Percentiles rank a stretch among this genome's conserved stretches.
phyloP scores from a whole-genome alignment of 2,888 invertebrate species.

The Habrosyne pyritoides region DNA sequence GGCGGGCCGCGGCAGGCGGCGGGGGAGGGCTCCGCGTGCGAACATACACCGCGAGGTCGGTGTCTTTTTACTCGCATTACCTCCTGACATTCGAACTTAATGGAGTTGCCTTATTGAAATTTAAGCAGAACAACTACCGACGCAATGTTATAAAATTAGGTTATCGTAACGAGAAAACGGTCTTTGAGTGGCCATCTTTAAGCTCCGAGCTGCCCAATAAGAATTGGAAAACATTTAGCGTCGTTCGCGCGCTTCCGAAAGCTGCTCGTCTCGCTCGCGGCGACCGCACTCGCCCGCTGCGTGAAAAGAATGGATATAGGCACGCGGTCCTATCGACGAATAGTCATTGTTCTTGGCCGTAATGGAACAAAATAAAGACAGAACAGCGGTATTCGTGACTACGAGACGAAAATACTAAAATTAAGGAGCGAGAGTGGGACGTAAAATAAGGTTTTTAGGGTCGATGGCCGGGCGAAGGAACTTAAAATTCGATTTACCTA shows the following conservation, averaged over 20 bases:
- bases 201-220: constrained; percentile 76
- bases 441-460: constrained; percentile 74
- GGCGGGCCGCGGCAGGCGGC: constrained; percentile 23
- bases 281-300: constrained; percentile 19
- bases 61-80: constrained; percentile 75
- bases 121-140: constrained; percentile 72
- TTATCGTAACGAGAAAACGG: constrained; percentile 80
- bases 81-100: constrained; percentile 80
- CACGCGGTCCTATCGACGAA: constrained; percentile 65
- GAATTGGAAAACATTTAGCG: constrained; percentile 72
- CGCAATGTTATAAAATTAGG: constrained; percentile 79
- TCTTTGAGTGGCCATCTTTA: constrained; percentile 79
- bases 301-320: constrained; percentile 69
- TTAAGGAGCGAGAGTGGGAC: constrained; percentile 58
- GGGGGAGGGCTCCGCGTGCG: constrained; percentile 47
- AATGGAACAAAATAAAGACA: constrained; percentile 83
- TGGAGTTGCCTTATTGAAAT: constrained; percentile 77
- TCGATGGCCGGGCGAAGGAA: constrained; percentile 80
- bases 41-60: constrained; percentile 71
- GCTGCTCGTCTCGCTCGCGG: constrained; percentile 61
- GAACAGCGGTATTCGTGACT: constrained; percentile 82
- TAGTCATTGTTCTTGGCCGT: constrained; percentile 81
- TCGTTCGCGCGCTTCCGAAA: constrained; percentile 40
- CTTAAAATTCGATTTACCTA: constrained; percentile 76
- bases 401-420: constrained; percentile 65